Base-by-base conservation (phyloP, 2,888 invertebrate genomes). In the Hydrotaea diabolus region DNA sequence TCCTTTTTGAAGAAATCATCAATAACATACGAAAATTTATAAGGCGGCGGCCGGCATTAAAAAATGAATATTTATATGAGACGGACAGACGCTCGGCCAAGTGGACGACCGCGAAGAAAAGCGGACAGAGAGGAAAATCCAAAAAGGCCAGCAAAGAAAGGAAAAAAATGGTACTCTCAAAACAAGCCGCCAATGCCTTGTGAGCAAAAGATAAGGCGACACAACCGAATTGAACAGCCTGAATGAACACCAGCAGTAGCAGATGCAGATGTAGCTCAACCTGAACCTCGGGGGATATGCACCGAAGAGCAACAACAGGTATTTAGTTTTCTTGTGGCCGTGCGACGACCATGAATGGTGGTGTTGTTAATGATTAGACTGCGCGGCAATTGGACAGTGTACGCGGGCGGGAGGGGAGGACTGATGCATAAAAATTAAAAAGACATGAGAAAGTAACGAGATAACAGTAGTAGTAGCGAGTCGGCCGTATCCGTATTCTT, bases 11-110 rank as follows among this genome's bases (percentile, higher is more conserved):
- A 89, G 82, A 89, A 89, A 90, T 89, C 90, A 90, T 90, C 89
- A 90, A 90, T 90, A 90, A 88, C 89, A 88, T 89, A 88, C 87
- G 87, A 86, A 88, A 87, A 90, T 89, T 88, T 89, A 90, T 89
- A 88, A 86, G 86, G 87, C 88, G 86, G 87, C 88, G 86, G 87
- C 84, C 85, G 77, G 83, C 88, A 89, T 90, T 89, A 88, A 88
- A 89, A 89, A 89, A 88, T 88, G 88, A 88, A 90, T 90, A 89
- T 89, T 89, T 89, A 89, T 89, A 89, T 88, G 87, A 17, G 59
- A 23, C 13, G 21, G 15, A 43, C 26, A 23, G 43, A 39, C 21
- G 49, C n/a, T 13, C 43, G 21, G 8, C 19, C 17, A 21, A 39
- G 8, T 4, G 43, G 53, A 80, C 78, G 81, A 72, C 55, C 62